These are phyloP conservation scores for Phoxinus dragarum DNA, from an alignment of 2,797 vertebrate species.

Conservation along the genomic window DNA sequence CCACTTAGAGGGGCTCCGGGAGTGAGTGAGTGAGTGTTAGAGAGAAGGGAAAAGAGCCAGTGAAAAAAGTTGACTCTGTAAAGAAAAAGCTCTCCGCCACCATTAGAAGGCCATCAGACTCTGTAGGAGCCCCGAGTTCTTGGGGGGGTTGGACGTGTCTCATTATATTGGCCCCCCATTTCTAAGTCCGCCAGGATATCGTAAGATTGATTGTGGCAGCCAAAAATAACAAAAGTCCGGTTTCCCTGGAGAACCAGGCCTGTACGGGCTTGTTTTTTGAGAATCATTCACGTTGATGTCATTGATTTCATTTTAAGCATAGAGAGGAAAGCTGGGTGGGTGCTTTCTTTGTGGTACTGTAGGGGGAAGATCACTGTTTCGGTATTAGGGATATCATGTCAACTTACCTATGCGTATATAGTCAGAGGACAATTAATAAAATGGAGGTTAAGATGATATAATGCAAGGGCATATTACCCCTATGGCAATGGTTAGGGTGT, in stretches of 20 bases:
- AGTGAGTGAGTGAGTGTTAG: constrained; percentile 53
- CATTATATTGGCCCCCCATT: constrained; percentile 54
- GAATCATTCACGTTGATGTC: constrained; percentile 65
- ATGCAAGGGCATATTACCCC: constrained; percentile 21
- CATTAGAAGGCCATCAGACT: constrained; percentile 66
- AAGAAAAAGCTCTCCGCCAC: constrained; percentile 56
- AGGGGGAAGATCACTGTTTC: constrained; percentile 8
- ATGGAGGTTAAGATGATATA: constrained; percentile 20
- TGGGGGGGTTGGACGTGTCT: constrained; percentile 57
- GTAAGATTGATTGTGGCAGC: constrained; percentile 63
- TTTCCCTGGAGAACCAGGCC: constrained; percentile 59
- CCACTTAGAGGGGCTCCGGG: constrained; percentile 60
- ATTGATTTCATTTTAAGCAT: constrained; percentile 60
- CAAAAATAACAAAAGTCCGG: constrained; percentile 67
- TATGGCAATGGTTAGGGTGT: constrained; percentile 40
- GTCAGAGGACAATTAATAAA: constrained; percentile 8
- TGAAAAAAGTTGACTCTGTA: constrained; percentile 46
- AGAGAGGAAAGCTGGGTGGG: constrained; percentile 31
- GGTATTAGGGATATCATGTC: background rate
- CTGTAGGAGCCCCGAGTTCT: constrained; percentile 51
- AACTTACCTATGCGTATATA: background rate
- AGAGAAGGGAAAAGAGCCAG: constrained; percentile 51
- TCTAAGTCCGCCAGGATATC: constrained; percentile 62
- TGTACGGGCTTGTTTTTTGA: constrained; percentile 49
- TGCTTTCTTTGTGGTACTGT: constrained; percentile 48